phyloP scores from a whole-genome alignment of 2,888 invertebrate genomes.

The Plusia festucae region DNA sequence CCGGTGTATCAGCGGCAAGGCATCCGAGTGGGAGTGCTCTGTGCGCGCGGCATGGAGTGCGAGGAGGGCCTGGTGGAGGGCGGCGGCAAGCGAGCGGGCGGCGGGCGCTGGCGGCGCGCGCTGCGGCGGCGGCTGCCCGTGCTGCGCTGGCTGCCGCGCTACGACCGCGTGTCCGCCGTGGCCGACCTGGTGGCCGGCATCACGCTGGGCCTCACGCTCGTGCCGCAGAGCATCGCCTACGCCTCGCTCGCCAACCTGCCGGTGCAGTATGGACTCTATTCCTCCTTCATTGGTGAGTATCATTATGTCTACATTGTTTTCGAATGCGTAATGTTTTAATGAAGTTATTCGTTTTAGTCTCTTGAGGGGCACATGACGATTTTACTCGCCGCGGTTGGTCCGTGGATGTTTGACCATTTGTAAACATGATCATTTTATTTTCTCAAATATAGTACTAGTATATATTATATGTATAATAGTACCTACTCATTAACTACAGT shows the following conservation, averaged over 20 bases:
- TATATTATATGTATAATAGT: too few species aligned
- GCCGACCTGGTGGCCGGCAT: conserved; percentile 96
- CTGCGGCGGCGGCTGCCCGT: conserved; percentile 83
- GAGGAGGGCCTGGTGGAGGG: conserved; percentile 60
- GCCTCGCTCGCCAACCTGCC: conserved; percentile 95
- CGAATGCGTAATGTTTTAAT: not conserved
- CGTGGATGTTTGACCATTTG: too few species aligned
- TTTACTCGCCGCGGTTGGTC: too few species aligned
- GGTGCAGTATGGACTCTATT: conserved; percentile 97
- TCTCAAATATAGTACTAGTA: too few species aligned
- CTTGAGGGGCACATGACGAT: too few species aligned
- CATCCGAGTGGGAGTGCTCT: not conserved
- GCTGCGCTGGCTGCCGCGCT: conserved; percentile 91
- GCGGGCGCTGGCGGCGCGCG: conserved; percentile 55
- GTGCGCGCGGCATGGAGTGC: conserved; percentile 50
- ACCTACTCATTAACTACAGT: too few species aligned
- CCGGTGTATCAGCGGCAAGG: not conserved
- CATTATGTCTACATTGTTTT: not conserved
- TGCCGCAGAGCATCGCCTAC: conserved; percentile 98
- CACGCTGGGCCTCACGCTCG: conserved; percentile 96
- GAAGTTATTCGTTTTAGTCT: too few species aligned
- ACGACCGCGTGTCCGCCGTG: conserved; percentile 91
- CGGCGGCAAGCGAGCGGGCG: conserved; percentile 34
- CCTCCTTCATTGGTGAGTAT: conserved; percentile 94
- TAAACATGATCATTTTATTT: too few species aligned